Percentiles rank a stretch among this genome's conserved stretches.
phyloP scores from a whole-genome alignment of 2,113 vertebrate genomes.

The Xyliphius kryptos region DNA sequence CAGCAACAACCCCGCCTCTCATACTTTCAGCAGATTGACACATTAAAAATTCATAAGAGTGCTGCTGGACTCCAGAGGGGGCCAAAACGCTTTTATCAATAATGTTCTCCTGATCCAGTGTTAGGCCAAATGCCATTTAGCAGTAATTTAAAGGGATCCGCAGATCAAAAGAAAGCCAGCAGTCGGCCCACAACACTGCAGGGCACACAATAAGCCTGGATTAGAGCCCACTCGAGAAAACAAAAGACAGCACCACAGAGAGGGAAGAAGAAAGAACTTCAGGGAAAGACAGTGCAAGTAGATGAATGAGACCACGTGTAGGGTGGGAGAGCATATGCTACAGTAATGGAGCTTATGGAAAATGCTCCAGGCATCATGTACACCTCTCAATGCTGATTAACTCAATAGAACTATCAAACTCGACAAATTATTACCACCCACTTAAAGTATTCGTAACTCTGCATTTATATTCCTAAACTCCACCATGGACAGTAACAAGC shows the following conservation, averaged over 20 bases:
- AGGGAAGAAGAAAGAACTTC: slow-evolving; percentile 19
- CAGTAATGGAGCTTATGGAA: slow-evolving; percentile 57
- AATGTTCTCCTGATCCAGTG: slow-evolving; percentile 51
- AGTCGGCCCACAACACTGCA: slow-evolving; percentile 43
- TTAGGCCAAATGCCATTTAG: slow-evolving; percentile 63
- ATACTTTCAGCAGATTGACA: slow-evolving; percentile 57
- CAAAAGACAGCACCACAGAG: slow-evolving; percentile 33
- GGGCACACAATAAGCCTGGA: slow-evolving; percentile 60
- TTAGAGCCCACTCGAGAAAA: slow-evolving; percentile 55
- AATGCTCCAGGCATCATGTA: slow-evolving; percentile 16
- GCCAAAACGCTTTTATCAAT: slow-evolving; percentile 58
- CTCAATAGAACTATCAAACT: too few relatives aligned
- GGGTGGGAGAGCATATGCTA: slow-evolving; percentile 51
- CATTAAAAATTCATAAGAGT: slow-evolving; percentile 65
- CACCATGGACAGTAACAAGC: too few relatives aligned
- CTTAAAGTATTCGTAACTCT: too few relatives aligned
- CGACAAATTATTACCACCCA: too few relatives aligned
- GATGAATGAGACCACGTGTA: slow-evolving; percentile 13
- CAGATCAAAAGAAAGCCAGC: slow-evolving; percentile 61
- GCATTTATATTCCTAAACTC: too few relatives aligned
- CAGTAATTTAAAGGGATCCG: slow-evolving; percentile 55
- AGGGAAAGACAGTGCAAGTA: slow-evolving; percentile 22
- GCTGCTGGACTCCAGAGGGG: slow-evolving; percentile 48
- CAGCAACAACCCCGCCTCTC: slow-evolving; percentile 45
- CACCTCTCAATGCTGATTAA: slow-evolving; percentile 25